Base-by-base conservation (phyloP, 1,140 invertebrate genomes). In the Hermetia illucens region DNA sequence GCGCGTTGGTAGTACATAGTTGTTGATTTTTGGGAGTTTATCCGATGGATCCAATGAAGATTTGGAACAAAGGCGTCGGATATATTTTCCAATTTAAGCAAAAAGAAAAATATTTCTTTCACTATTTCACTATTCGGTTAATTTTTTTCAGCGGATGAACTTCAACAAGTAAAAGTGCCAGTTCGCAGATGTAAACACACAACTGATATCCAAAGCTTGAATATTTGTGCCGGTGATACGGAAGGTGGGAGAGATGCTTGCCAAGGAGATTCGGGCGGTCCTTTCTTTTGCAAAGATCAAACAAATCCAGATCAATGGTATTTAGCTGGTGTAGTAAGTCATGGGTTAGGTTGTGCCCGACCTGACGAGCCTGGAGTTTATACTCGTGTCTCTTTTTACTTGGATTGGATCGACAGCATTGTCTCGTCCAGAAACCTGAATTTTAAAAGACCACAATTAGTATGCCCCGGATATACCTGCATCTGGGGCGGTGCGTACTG, bases 361-460 rank as follows among this genome's bases (percentile, higher is more conserved):
- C 71, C 76, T 20, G 63, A 73, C 38, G 75, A 85, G 53, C 78
- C 82, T 5, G 85, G 85, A n/a, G 80, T 80, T 39, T 90, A 90
- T 45, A 85, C 83, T 0, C 70, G 72, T 55, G 77, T 87, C 15
- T 74, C 72, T 24, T 56, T 74, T n/a, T 85, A 75, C 52, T 46
- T 77, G 3, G 52, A 72, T 29, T 90, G 84, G 85, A 82, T 89
- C 38, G 61, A 63, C 38, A 57, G 66, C 43, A 65, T 68, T 24
- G 70, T 17, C 5, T 13, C 5, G 5, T 6, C 10, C 5, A 8
- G 5, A 6, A 5, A 17, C 65, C 8, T 53, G 8, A 19, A 54
- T 63, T 70, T 49, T 38, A 50, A 49, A 6, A 42, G 35, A 2
- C 41, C 47, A 0, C 38, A 36, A 0, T 42, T 49, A 17, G 18